These are phyloP conservation scores for Sylvietta virens DNA, from an alignment of 2,113 vertebrate genomes.

Conservation along the genomic window DNA sequence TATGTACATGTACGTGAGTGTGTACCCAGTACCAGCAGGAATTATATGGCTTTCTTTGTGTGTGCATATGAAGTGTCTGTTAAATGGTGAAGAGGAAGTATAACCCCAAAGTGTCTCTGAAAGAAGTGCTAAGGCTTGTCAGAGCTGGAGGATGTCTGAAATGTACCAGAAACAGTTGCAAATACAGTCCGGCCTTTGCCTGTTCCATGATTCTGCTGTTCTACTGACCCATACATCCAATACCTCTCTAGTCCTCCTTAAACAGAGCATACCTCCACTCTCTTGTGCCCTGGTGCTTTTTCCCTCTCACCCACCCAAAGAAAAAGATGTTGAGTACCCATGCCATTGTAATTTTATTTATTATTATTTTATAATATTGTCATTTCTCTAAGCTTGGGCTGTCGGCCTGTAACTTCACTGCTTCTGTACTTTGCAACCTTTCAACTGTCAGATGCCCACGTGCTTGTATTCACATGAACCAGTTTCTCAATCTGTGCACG, in stretches of 20 bases:
- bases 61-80: not conserved
- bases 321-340: not conserved
- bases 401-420: not conserved
- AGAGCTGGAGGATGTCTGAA: not conserved
- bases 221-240: no score
- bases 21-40: not conserved
- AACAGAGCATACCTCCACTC: not conserved
- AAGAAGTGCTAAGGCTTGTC: not conserved
- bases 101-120: not conserved
- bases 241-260: not conserved
- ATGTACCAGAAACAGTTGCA: not conserved
- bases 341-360: not conserved
- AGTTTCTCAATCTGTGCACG: not conserved
- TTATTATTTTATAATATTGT: not conserved
- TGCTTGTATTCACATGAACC: not conserved
- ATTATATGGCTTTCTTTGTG: not conserved
- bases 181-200: not conserved
- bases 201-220: not conserved
- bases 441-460: not conserved
- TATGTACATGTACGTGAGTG: rapidly evolving
- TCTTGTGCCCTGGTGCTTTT: not conserved
- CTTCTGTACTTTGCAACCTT: not conserved
- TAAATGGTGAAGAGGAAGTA: not conserved
- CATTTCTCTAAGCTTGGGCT: not conserved
- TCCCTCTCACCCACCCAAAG: no score